Evolutionary conservation across 2,797 vertebrate species (phyloP).

Genomic region (Buceros bicornis): DNA sequence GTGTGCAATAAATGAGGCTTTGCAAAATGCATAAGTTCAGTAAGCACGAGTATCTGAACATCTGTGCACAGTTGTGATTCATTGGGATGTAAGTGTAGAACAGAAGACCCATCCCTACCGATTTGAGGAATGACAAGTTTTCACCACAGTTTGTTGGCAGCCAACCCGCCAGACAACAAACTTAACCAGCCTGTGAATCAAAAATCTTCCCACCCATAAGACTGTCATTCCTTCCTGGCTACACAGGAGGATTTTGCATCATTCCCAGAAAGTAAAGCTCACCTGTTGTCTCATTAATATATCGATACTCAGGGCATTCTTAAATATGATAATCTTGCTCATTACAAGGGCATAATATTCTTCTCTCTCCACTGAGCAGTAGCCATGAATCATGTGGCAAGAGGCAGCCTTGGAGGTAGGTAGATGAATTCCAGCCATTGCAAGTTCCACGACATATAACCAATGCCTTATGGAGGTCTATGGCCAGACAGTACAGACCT

Average conservation of each 20-base stretch:
- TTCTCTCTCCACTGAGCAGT: background rate
- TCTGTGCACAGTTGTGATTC: background rate
- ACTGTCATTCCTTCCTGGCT: background rate
- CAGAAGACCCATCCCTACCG: background rate
- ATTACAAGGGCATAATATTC: background rate
- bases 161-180: background rate
- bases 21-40: background rate
- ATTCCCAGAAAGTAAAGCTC: background rate
- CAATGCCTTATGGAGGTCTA: conserved; percentile 16
- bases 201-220: background rate
- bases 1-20: background rate
- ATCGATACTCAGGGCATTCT: background rate
- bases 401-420: background rate
- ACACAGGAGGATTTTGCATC: background rate
- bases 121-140: background rate
- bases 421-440: background rate
- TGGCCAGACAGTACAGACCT: background rate
- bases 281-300: background rate
- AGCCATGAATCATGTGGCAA: background rate
- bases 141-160: background rate
- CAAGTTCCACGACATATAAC: background rate
- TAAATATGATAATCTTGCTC: background rate
- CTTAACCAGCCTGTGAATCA: background rate
- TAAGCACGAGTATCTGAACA: background rate
- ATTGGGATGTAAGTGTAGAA: background rate